Percentiles rank a stretch among this genome's conserved stretches.
These are phyloP conservation scores for Geococcyx californianus DNA, from an alignment of 2,113 vertebrate genomes.

Conservation along the genomic window DNA sequence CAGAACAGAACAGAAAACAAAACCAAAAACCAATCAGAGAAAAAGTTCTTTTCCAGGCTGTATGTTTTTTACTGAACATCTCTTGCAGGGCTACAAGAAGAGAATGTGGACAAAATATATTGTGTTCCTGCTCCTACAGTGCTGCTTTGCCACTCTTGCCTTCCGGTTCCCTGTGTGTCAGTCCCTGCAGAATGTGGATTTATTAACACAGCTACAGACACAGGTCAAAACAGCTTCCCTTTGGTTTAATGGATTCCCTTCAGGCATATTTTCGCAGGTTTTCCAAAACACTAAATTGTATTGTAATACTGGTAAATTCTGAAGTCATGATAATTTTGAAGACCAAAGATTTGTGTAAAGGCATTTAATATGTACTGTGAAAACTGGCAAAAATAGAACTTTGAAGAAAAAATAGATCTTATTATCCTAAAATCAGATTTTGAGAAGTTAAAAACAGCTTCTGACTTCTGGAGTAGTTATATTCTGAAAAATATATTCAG, in stretches of 20 bases:
- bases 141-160: background rate
- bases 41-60: background rate
- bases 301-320: background rate
- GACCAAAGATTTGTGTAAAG: background rate
- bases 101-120: background rate
- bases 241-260: background rate
- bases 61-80: background rate
- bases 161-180: background rate
- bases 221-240: background rate
- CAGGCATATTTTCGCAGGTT: background rate
- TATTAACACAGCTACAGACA: background rate
- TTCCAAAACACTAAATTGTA: background rate
- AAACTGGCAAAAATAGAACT: background rate
- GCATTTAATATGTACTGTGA: background rate
- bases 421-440: background rate
- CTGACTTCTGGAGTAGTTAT: background rate
- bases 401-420: background rate
- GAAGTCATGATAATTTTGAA: background rate
- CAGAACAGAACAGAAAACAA: background rate
- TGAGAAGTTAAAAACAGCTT: background rate
- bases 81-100: background rate
- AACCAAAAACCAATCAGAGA: background rate
- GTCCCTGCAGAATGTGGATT: background rate
- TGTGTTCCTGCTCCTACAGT: background rate
- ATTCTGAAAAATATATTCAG: background rate